These are phyloP conservation scores for Lampris megalopsis DNA, from an alignment of 2,113 vertebrate genomes.

Conservation along the genomic window DNA sequence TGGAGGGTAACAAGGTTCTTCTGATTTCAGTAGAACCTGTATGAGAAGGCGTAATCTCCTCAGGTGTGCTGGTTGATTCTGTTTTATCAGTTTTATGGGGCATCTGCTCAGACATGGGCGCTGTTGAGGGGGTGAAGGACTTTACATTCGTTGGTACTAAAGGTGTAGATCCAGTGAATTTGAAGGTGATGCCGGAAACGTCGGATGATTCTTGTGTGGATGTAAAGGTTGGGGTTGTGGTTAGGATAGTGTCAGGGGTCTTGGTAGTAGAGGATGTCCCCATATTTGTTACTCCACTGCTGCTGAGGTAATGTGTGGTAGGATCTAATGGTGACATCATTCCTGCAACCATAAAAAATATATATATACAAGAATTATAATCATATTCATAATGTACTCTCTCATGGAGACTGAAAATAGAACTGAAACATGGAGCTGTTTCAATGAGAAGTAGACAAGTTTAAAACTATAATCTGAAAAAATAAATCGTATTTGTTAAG, in stretches of 20 bases:
- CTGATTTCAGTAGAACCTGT: not conserved
- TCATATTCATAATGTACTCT: not conserved
- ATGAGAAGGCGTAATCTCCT: not conserved
- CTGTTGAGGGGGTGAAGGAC: too few relatives aligned
- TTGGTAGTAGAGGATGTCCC: not conserved
- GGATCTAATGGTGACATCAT: not conserved
- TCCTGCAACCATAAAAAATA: slow-evolving; percentile 37
- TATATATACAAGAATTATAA: slow-evolving; percentile 3
- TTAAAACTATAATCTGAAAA: not conserved
- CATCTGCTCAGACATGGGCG: not conserved
- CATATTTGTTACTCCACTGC: not conserved
- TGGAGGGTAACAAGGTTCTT: not conserved
- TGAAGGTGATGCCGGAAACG: not conserved
- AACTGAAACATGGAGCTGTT: too few relatives aligned
- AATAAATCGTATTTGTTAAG: too few relatives aligned
- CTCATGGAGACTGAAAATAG: not conserved
- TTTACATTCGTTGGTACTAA: too few relatives aligned
- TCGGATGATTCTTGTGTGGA: not conserved
- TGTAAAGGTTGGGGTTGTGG: not conserved
- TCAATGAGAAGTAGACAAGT: too few relatives aligned
- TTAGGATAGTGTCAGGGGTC: not conserved
- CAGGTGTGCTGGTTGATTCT: not conserved
- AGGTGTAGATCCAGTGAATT: not conserved
- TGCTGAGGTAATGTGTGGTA: not conserved
- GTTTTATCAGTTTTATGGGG: too few relatives aligned